These are phyloP conservation scores for Zonitis immaculata DNA, from an alignment of 2,888 invertebrate genomes.

Conservation along the genomic window DNA sequence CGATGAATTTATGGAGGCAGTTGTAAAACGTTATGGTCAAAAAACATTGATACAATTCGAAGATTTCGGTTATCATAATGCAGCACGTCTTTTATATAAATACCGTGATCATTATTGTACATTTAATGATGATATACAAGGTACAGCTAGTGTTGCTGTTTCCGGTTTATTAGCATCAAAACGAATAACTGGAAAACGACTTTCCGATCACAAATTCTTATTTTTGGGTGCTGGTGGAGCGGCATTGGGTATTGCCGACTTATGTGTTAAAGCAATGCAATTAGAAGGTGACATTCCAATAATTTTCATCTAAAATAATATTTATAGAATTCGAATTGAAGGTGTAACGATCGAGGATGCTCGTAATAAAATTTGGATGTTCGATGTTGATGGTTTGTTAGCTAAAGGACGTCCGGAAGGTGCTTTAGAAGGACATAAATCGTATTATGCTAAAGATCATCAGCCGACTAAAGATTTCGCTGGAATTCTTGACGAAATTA, in stretches of 20 bases:
- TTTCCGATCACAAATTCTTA: conserved; percentile 81
- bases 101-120: conserved; percentile 88
- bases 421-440: conserved; percentile 75
- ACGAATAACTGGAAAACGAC: conserved; percentile 72
- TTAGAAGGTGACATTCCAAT: conserved; percentile 80
- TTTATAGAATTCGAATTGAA: too few relatives aligned
- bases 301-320: too few relatives aligned
- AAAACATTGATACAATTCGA: conserved; percentile 91
- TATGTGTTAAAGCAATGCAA: conserved; percentile 90
- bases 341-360: too few relatives aligned
- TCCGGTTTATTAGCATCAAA: conserved; percentile 88
- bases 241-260: conserved; percentile 76
- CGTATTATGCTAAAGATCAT: conserved; percentile 73
- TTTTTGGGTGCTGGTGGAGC: conserved; percentile 97
- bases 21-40: conserved; percentile 77
- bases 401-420: conserved; percentile 82
- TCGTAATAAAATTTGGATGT: conserved; percentile 81
- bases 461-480: conserved; percentile 70
- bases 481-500: conserved; percentile 74
- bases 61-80: conserved; percentile 97
- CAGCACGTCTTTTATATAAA: conserved; percentile 85
- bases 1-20: conserved; percentile 96
- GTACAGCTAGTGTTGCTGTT: conserved; percentile 82
- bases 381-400: conserved; percentile 93
- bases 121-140: conserved; percentile 98